Evolutionary conservation across 2,888 invertebrate genomes (phyloP), one percentile per base, ranked within the genome.

Genomic region (Polietes domitor): DNA sequence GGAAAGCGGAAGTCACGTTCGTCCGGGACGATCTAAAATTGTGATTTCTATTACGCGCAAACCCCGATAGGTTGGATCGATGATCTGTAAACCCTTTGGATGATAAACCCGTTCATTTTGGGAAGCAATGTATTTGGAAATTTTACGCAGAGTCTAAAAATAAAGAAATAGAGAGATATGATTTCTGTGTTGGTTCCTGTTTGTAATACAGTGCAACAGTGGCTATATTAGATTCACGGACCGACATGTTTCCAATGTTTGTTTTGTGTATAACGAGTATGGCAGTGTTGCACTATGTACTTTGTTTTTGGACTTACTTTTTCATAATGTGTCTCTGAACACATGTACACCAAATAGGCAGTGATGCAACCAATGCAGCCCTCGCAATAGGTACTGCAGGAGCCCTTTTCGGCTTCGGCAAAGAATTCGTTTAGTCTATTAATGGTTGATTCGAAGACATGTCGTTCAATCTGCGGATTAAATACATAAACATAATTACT

Each of bases 301-400:
- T n/a, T n/a, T n/a, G n/a, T n/a, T 32, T 12, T 58, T 53, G 55
- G 32, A 47, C 81, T 89, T 93, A 97, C 98, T 95, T 98, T 99
- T 93, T 99, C 98, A 92, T 99, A 99, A 93, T 98, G 98, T 80
- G 99, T 98, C 92, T 98, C 98, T 80, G 98, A 97, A 93, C 99
- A 99, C 89, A 99, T 95, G 90, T 98, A 98, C 88, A 98, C 96
- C 88, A 99, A 94, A 93, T 99, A 99, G 58, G 98, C 99, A 1
- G 99, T 98, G 75, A 99, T 94, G 93, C 99, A 99, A 1, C 99
- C 99, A 78, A 99, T 94, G 91, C 99, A 98, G 32, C 99, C 98
- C 92, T 99, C 99, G 89, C 98, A 98, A 92, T 98, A 98, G 0
- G 98, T 97, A 83, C 97, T 96, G 90, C 98, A 97, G 85, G 97